phyloP scores from a whole-genome alignment of 2,113 vertebrate genomes.

The Poecile atricapillus region DNA sequence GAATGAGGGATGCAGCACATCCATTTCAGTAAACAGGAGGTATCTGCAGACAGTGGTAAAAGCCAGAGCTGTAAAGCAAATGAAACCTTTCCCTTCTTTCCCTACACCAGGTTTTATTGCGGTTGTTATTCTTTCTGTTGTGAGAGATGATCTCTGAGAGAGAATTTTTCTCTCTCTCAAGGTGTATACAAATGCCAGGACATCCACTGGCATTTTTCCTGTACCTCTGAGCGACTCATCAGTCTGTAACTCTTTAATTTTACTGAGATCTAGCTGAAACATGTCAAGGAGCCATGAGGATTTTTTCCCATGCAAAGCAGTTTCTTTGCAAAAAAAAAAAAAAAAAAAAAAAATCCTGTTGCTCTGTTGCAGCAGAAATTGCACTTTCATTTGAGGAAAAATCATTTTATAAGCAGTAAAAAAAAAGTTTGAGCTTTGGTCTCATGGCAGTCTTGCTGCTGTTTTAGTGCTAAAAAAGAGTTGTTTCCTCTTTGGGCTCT shows the following conservation, averaged over 20 bases:
- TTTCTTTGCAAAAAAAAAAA: conserved; percentile 1
- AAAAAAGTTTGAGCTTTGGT: background rate
- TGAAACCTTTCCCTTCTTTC: background rate
- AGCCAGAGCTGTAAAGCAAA: background rate
- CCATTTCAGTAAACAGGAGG: background rate
- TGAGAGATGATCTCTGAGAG: background rate
- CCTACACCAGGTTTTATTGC: background rate
- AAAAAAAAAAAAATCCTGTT: background rate
- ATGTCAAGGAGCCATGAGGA: conserved; percentile 57
- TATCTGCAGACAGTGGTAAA: accelerated
- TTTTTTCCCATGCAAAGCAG: conserved; percentile 64
- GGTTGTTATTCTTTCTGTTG: background rate
- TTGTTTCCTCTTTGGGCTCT: background rate
- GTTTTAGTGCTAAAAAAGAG: background rate
- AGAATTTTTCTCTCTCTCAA: background rate
- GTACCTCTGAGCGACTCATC: conserved; percentile 63
- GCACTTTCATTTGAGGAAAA: background rate
- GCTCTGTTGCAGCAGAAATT: conserved; percentile 15
- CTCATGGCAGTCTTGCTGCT: background rate
- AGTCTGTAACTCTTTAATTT: conserved; percentile 60
- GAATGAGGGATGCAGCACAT: background rate
- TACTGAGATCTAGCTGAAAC: conserved; percentile 61
- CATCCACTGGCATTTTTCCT: conserved; percentile 63
- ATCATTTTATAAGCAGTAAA: background rate
- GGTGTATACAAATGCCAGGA: conserved; percentile 44